phyloP scores from a whole-genome alignment of 1,140 invertebrate species.

The Campodea augens region DNA sequence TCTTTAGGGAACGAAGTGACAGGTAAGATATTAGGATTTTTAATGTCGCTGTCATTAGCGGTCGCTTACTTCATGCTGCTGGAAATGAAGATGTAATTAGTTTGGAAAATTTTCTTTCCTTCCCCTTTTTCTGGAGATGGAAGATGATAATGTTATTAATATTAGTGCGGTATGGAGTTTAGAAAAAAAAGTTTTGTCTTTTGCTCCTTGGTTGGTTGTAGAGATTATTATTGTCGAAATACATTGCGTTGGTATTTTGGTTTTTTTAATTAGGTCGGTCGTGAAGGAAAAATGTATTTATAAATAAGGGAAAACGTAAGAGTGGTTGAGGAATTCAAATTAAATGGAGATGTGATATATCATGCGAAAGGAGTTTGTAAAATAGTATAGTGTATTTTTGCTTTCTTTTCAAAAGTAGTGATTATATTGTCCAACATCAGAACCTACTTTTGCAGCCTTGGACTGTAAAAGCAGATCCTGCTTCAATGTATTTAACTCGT shows the following conservation, averaged over 20 bases:
- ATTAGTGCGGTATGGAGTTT: slow-evolving; percentile 3
- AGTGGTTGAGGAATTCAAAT: no score
- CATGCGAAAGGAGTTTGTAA: no score
- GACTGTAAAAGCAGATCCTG: no score
- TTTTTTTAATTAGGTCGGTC: not conserved
- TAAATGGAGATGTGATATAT: no score
- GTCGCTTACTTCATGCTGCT: not conserved
- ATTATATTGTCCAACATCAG: no score
- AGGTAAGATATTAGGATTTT: slow-evolving; percentile 36
- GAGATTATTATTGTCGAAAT: no score
- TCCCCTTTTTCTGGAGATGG: not conserved
- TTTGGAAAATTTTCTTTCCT: not conserved
- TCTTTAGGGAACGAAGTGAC: slow-evolving; percentile 70
- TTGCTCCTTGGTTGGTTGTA: not conserved
- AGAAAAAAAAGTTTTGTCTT: not conserved
- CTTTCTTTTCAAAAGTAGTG: no score
- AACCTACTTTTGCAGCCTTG: no score
- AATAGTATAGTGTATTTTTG: no score
- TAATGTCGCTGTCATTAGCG: slow-evolving; percentile 2
- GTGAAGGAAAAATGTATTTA: not conserved
- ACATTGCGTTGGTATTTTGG: not conserved
- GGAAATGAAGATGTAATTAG: not conserved
- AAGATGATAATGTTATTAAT: slow-evolving; percentile 8
- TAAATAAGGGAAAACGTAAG: no score
- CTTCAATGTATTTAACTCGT: no score